phyloP scores from a whole-genome alignment of 2,888 invertebrate genomes.

The Leptopilina myrica region DNA sequence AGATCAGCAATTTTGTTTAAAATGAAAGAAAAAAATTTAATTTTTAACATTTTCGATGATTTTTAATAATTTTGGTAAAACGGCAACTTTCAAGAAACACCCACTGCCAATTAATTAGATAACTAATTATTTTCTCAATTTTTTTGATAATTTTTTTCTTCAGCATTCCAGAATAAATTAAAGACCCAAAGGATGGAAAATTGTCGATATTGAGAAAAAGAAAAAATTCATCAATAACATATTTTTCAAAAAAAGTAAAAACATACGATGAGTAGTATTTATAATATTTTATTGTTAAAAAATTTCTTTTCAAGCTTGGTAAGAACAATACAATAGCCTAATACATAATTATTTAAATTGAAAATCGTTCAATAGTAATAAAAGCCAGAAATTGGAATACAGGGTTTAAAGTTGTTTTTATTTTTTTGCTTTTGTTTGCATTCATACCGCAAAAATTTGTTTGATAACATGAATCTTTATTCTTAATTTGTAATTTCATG shows the following conservation, averaged over 20 bases:
- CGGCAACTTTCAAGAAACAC: too few relatives aligned
- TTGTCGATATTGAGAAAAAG: neutral
- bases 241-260: neutral
- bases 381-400: conserved; percentile 20
- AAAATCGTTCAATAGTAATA: conserved; percentile 15
- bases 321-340: conserved; percentile 16
- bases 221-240: neutral
- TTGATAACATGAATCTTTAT: conserved; percentile 5
- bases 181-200: neutral
- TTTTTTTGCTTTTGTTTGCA: neutral
- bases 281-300: conserved; percentile 20
- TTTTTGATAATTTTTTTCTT: too few relatives aligned
- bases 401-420: neutral
- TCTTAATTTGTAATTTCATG: neutral
- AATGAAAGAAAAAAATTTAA: too few relatives aligned
- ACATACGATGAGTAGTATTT: neutral
- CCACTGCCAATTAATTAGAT: too few relatives aligned
- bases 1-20: too few relatives aligned
- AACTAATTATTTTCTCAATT: too few relatives aligned
- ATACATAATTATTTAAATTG: conserved; percentile 17
- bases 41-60: too few relatives aligned
- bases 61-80: too few relatives aligned
- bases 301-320: conserved; percentile 13
- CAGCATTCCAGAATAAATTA: too few relatives aligned
- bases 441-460: conserved; percentile 8